A percentile compares a stretch with the other conserved stretches of the same genome.
Conservation (phyloP, 2,113 vertebrate genomes). For the Pycnonotus jocosus region DNA sequence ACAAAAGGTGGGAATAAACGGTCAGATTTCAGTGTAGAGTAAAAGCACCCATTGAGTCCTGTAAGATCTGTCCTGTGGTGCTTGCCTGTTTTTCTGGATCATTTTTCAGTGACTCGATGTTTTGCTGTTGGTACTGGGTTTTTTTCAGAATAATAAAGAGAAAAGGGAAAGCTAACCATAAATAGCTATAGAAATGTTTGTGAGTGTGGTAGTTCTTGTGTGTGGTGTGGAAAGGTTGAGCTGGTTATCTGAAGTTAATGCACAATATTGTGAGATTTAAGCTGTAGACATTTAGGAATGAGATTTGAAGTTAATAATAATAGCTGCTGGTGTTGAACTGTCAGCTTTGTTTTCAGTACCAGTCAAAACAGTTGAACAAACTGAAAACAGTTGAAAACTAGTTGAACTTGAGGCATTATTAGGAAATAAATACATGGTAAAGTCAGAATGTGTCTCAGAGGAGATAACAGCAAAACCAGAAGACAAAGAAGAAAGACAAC, state of each 20-base stretch:
- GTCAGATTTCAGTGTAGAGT: background rate
- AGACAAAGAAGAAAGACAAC: background rate
- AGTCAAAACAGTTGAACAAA: background rate
- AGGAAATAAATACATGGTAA: background rate
- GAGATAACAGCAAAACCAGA: background rate
- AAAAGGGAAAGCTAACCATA: background rate
- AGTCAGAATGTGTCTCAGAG: background rate
- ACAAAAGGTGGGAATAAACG: background rate
- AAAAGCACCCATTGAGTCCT: background rate
- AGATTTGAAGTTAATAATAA: background rate
- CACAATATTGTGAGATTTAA: background rate
- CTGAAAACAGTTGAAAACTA: too few relatives aligned
- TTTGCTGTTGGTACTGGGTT: background rate
- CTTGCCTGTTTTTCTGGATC: background rate
- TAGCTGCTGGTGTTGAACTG: background rate
- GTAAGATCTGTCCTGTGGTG: background rate
- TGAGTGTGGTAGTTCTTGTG: background rate
- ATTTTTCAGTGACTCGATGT: background rate
- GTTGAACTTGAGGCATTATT: background rate
- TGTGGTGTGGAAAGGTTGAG: background rate
- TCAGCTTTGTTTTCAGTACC: background rate
- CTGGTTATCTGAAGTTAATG: background rate
- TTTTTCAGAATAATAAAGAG: background rate
- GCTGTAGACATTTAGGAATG: background rate
- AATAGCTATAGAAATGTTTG: background rate